Evolutionary conservation across 2,113 vertebrate genomes (phyloP).

Genomic region (Mirounga angustirostris): DNA sequence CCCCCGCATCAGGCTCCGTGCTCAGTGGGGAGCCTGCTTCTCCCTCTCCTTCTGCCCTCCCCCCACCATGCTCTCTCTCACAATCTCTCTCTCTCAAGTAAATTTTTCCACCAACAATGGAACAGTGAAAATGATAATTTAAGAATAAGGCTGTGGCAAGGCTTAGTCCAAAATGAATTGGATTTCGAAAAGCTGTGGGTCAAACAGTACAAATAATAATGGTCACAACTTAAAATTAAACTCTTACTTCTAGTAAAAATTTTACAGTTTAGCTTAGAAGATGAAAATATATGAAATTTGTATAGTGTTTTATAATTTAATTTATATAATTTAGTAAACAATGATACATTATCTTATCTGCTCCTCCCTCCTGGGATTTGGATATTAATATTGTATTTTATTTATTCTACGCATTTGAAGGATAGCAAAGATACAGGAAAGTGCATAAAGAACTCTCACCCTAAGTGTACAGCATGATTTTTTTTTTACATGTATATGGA

Average conservation of each 20-base stretch:
- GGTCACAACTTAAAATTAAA: neutral
- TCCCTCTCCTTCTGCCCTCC: neutral
- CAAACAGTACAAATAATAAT: neutral
- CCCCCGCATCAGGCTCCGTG: neutral
- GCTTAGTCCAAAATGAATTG: neutral
- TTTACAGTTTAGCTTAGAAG: neutral
- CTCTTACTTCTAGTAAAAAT: neutral
- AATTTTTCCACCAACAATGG: neutral
- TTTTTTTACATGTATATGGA: neutral
- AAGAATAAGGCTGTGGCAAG: neutral
- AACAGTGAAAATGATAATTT: neutral
- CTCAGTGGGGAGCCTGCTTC: neutral
- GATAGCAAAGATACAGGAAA: neutral
- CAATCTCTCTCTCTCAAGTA: neutral
- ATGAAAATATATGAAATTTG: neutral
- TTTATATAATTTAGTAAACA: conserved; percentile 61
- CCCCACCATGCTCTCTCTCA: neutral
- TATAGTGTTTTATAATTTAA: conserved; percentile 57
- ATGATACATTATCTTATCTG: neutral
- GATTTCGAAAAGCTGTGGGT: neutral
- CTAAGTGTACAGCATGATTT: neutral
- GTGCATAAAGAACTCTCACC: neutral
- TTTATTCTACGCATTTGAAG: neutral
- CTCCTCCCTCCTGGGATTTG: neutral
- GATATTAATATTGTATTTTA: conserved; percentile 16